Evolutionary conservation across 2,113 vertebrate species (phyloP).

Genomic region (Excalfactoria chinensis): DNA sequence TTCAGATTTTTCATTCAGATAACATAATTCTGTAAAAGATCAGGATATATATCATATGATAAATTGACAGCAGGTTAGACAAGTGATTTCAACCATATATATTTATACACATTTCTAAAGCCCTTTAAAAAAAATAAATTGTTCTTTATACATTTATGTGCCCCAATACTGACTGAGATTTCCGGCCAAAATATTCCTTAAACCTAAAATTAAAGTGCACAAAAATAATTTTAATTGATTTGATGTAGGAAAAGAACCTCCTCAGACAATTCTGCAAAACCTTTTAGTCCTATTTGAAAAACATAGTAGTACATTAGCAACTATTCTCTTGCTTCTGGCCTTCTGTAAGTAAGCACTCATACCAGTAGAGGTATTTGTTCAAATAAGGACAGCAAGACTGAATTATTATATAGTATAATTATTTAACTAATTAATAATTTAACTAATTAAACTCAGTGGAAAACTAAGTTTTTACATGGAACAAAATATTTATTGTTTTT

Average conservation of each 20-base stretch:
- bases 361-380: neutral
- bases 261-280: neutral
- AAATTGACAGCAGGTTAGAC: neutral
- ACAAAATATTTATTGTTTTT: neutral
- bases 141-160: neutral
- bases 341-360: neutral
- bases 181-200: neutral
- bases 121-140: no score
- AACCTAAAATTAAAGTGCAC: fast-evolving
- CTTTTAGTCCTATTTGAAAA: neutral
- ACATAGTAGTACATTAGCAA: neutral
- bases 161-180: neutral
- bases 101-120: neutral
- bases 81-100: neutral
- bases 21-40: neutral
- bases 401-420: neutral
- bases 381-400: neutral
- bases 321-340: neutral
- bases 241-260: neutral
- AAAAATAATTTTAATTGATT: neutral
- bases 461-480: neutral
- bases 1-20: neutral
- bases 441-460: neutral
- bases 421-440: no score
- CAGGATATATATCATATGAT: neutral